phyloP scores from a whole-genome alignment of 2,113 vertebrate species.

The Chaetodon auriga region DNA sequence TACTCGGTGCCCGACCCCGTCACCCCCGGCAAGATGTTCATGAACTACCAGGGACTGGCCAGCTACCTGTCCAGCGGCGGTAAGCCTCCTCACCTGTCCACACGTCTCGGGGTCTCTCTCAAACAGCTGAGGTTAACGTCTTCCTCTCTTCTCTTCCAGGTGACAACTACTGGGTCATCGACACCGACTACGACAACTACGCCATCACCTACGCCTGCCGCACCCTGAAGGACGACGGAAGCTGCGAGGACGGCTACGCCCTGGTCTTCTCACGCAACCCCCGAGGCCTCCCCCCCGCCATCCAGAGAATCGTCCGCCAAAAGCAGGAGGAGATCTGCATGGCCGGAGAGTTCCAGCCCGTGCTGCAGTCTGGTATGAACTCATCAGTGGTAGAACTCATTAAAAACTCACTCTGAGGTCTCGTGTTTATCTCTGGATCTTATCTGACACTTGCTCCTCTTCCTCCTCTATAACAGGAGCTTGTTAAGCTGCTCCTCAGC shows the following conservation, averaged over 20 bases:
- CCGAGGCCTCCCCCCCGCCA: slow-evolving; percentile 88
- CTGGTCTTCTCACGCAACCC: slow-evolving; percentile 92
- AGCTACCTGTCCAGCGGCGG: slow-evolving; percentile 43
- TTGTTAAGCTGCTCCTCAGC: slow-evolving; percentile 55
- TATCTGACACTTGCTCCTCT: background rate
- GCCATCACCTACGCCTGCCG: slow-evolving; percentile 94
- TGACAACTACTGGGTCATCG: slow-evolving; percentile 95
- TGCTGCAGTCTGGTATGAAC: slow-evolving; percentile 85
- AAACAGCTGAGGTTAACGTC: background rate
- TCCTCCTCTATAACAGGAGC: slow-evolving; percentile 67
- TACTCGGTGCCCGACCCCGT: slow-evolving; percentile 8
- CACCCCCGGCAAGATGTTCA: slow-evolving; percentile 38
- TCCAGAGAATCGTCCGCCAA: slow-evolving; percentile 88
- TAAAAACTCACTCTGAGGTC: too few relatives aligned
- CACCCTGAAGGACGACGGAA: slow-evolving; percentile 88
- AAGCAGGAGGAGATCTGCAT: slow-evolving; percentile 94
- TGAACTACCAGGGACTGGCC: slow-evolving; percentile 41
- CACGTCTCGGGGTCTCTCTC: background rate
- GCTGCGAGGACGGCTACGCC: slow-evolving; percentile 90
- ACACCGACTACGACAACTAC: slow-evolving; percentile 93
- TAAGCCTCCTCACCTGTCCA: slow-evolving; percentile 3
- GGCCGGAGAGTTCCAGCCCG: slow-evolving; percentile 90
- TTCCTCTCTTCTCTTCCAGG: slow-evolving; percentile 68
- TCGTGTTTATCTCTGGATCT: too few relatives aligned
- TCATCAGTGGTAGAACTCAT: background rate